These are phyloP conservation scores for Hephaestus fuliginosus DNA, from an alignment of 2,797 vertebrate species.

Conservation along the genomic window DNA sequence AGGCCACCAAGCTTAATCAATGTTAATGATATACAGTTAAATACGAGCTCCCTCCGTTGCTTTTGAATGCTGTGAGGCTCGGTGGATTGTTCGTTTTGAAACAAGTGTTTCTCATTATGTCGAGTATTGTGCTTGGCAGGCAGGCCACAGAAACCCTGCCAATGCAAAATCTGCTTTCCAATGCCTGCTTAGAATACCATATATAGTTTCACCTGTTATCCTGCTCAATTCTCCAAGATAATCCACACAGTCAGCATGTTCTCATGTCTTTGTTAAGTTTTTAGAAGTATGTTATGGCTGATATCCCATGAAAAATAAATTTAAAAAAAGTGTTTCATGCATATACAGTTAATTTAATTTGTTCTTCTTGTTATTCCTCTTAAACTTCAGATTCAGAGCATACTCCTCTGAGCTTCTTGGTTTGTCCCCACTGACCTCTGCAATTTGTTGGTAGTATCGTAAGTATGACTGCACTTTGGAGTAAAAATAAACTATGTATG, in stretches of 20 bases:
- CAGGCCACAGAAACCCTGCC: conserved; percentile 64
- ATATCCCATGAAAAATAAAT: conserved; percentile 10
- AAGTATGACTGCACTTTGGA: not conserved
- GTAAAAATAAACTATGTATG: not conserved
- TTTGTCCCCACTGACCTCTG: conserved; percentile 46
- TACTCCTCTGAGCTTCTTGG: conserved; percentile 17
- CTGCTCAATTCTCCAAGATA: conserved; percentile 69
- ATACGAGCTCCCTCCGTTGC: conserved; percentile 47
- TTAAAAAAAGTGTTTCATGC: conserved; percentile 11
- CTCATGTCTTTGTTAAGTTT: conserved; percentile 56
- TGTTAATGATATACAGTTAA: conserved; percentile 63
- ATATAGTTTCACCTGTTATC: conserved; percentile 85
- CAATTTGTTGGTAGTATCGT: conserved; percentile 5
- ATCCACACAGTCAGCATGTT: conserved; percentile 70
- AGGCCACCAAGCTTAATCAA: conserved; percentile 66
- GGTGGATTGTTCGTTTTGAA: conserved; percentile 73
- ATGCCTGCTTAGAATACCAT: conserved; percentile 81
- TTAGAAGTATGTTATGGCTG: conserved; percentile 35
- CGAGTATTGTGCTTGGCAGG: conserved; percentile 84
- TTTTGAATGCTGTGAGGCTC: conserved; percentile 70
- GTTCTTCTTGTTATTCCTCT: conserved; percentile 15
- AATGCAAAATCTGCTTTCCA: conserved; percentile 80
- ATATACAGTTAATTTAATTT: conserved; percentile 37
- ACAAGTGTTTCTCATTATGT: conserved; percentile 84
- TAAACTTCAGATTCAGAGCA: conserved; percentile 9